Conservation (phyloP, 2,113 vertebrate species). For the Pterocles orientalis region DNA sequence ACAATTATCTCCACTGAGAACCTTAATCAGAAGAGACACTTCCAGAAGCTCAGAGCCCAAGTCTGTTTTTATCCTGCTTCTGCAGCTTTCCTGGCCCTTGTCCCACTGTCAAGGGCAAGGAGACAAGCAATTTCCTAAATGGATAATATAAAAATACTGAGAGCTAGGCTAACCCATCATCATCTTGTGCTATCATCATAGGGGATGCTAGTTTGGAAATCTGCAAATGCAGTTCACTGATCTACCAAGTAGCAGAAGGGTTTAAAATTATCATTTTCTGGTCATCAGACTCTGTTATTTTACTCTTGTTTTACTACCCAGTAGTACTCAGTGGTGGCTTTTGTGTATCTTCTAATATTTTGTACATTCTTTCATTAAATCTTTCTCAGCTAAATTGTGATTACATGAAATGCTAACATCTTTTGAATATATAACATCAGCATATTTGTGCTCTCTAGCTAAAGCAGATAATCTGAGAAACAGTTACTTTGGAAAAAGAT, state of each 20-base stretch:
- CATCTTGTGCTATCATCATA: not conserved
- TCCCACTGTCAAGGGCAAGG: not conserved
- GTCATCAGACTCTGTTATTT: not conserved
- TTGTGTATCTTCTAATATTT: not conserved
- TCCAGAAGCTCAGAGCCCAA: not conserved
- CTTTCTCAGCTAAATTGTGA: not conserved
- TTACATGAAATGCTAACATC: not conserved
- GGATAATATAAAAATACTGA: not conserved
- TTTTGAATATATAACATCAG: not conserved
- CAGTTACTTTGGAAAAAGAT: not conserved
- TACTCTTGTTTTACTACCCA: not conserved
- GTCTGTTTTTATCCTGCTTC: not conserved
- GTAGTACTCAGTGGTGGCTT: not conserved
- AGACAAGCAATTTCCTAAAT: constrained; percentile 13
- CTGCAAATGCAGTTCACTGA: not conserved
- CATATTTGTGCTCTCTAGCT: not conserved
- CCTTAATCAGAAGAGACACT: not conserved
- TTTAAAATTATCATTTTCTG: not conserved
- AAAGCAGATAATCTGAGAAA: not conserved
- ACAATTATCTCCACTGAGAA: not conserved
- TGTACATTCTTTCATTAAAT: not conserved
- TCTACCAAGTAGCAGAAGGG: not conserved
- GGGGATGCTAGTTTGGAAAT: not conserved
- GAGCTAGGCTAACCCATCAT: not conserved
- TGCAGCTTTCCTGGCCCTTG: not conserved